Conservation (phyloP, 1,140 invertebrate species). For the Oryzaephilus surinamensis region DNA sequence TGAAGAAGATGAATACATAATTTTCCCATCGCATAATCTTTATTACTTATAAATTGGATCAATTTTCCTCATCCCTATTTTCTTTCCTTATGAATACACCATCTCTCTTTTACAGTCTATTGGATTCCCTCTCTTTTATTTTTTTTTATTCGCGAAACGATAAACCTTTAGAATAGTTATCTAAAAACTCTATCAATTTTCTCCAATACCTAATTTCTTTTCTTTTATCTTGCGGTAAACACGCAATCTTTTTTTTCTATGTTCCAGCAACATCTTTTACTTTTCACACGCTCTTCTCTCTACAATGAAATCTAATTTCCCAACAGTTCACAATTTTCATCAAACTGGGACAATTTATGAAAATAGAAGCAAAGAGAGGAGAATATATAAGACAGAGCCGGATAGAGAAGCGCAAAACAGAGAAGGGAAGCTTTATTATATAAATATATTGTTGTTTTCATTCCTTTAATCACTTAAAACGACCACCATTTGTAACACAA, state of each 20-base stretch:
- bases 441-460: too few relatives aligned
- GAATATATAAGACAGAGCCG: too few relatives aligned
- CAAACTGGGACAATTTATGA: too few relatives aligned
- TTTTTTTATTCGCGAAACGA: too few relatives aligned
- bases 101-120: background rate
- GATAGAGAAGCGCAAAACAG: too few relatives aligned
- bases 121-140: background rate
- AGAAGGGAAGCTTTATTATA: too few relatives aligned
- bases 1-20: slow-evolving; percentile 8
- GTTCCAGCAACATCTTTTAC: slow-evolving; percentile 9
- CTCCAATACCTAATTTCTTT: slow-evolving; percentile 13
- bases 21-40: background rate
- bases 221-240: slow-evolving; percentile 12
- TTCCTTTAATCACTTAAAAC: too few relatives aligned
- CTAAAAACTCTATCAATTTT: slow-evolving; percentile 14
- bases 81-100: background rate
- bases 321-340: too few relatives aligned
- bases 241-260: slow-evolving; percentile 10
- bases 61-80: slow-evolving; percentile 10
- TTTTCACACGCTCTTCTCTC: slow-evolving; percentile 11
- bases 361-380: too few relatives aligned
- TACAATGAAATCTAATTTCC: too few relatives aligned
- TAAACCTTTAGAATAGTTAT: slow-evolving; percentile 6
- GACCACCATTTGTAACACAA: too few relatives aligned
- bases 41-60: background rate